Conservation (phyloP, 1,140 invertebrate species). For the Heliconius hermathena region DNA sequence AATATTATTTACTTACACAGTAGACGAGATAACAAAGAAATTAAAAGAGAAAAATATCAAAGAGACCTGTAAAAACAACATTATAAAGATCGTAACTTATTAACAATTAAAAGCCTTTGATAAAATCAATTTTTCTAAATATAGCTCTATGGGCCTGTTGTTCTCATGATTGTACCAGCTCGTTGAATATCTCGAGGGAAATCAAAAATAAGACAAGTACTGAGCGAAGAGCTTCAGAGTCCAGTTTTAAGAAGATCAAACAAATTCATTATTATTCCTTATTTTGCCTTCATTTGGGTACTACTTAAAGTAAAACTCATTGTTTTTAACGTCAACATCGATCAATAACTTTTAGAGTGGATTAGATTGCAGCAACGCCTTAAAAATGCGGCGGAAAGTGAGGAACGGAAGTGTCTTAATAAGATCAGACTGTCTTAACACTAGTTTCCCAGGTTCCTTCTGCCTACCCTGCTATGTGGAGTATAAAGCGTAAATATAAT, state of each 20-base stretch:
- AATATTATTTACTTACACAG: too few species aligned
- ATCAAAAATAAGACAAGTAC: conserved; percentile 35
- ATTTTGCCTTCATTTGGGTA: background rate
- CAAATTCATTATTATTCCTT: conserved; percentile 9
- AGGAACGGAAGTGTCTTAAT: too few species aligned
- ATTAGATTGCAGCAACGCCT: too few species aligned
- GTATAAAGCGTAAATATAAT: too few species aligned
- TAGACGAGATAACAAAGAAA: too few species aligned
- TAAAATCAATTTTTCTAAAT: background rate
- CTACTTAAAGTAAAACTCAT: background rate
- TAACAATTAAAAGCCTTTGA: background rate
- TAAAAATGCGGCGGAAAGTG: too few species aligned
- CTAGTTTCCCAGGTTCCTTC: too few species aligned
- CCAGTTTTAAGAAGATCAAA: conserved; percentile 27
- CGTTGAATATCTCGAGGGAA: conserved; percentile 38
- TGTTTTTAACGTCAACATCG: background rate
- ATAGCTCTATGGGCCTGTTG: background rate
- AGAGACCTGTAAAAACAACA: background rate
- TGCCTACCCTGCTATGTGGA: too few species aligned
- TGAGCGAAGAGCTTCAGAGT: conserved; percentile 27
- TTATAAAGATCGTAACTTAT: background rate
- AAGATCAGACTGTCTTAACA: too few species aligned
- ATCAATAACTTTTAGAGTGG: background rate
- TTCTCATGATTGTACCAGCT: conserved; percentile 12
- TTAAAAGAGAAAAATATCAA: too few species aligned